Conservation (phyloP, 2,797 vertebrate species). For the Tympanoctomys barrerae region DNA sequence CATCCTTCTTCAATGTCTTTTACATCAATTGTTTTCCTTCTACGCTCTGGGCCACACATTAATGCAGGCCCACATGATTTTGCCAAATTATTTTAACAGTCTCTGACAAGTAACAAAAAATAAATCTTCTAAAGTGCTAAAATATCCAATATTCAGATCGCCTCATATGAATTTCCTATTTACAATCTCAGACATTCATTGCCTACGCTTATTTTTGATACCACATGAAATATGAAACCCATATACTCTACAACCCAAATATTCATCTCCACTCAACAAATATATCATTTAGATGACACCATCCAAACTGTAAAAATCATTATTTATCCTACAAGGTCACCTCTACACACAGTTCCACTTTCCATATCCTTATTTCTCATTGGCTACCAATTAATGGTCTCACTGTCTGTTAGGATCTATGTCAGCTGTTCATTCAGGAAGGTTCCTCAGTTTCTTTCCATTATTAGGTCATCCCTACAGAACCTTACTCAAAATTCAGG, state of each 20-base stretch:
- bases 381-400: background rate
- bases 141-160: slow-evolving; percentile 10
- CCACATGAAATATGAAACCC: background rate
- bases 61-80: background rate
- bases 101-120: slow-evolving; percentile 8
- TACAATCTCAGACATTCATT: slow-evolving; percentile 5
- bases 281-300: background rate
- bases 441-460: background rate
- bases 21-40: background rate
- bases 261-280: background rate
- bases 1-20: background rate
- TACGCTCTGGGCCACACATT: background rate
- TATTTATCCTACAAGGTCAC: background rate
- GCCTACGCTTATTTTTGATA: background rate
- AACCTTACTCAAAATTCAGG: background rate
- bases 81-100: slow-evolving; percentile 8
- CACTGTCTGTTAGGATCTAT: background rate
- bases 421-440: background rate
- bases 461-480: background rate
- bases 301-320: background rate
- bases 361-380: background rate
- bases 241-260: background rate
- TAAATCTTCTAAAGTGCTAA: slow-evolving; percentile 5
- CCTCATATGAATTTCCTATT: background rate
- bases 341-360: background rate